These are phyloP conservation scores for Enteromius radiatus DNA, from an alignment of 2,797 vertebrate species.

Conservation along the genomic window DNA sequence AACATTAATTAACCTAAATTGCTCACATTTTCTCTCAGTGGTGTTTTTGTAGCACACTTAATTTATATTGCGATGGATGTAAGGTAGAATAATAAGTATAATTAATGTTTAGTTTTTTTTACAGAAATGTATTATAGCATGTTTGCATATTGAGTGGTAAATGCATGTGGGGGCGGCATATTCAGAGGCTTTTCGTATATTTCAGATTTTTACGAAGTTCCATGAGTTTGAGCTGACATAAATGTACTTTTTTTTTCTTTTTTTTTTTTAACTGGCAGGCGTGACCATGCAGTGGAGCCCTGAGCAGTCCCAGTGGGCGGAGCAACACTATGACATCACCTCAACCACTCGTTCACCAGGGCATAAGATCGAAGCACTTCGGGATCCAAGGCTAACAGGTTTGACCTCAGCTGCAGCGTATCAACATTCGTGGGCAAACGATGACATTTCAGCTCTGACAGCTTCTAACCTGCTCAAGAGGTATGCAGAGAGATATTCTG, in stretches of 20 bases:
- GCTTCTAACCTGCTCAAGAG: constrained; percentile 98
- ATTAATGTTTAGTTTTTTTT: constrained; percentile 2
- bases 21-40: constrained; percentile 19
- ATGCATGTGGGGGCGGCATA: not conserved
- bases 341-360: constrained; percentile 97
- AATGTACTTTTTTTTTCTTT: not conserved
- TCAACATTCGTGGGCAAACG: constrained; percentile 98
- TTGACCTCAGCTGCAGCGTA: constrained; percentile 78
- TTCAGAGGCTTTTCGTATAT: not conserved
- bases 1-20: constrained; percentile 30
- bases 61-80: constrained; percentile 15
- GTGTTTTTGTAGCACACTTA: constrained; percentile 14
- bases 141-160: constrained; percentile 10
- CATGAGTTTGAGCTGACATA: not conserved
- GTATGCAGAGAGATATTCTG: constrained; percentile 97
- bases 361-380: constrained; percentile 96
- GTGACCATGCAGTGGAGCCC: constrained; percentile 99
- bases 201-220: not conserved
- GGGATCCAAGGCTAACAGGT: constrained; percentile 74
- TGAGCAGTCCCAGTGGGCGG: constrained; percentile 98
- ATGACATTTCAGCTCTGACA: constrained; percentile 96
- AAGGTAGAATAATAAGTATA: constrained; percentile 8
- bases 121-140: constrained; percentile 8
- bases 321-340: constrained; percentile 98
- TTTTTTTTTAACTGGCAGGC: constrained; percentile 75